Conservation (phyloP, 2,113 vertebrate genomes). For the Euleptes europaea region DNA sequence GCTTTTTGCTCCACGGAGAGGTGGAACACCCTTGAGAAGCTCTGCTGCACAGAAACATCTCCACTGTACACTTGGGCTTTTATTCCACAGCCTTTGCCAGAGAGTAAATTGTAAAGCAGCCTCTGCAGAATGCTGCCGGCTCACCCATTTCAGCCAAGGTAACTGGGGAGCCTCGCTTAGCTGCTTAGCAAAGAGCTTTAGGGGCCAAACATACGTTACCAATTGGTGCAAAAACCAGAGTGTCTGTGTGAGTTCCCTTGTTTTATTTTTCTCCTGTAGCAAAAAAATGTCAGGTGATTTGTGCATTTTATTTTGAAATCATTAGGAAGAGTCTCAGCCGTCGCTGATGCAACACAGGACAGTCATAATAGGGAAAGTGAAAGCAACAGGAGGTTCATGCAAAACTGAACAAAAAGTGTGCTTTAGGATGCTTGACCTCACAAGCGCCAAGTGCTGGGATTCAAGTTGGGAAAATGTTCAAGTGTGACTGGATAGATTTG, state of each 20-base stretch:
- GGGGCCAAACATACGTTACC: background rate
- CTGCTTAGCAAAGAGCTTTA: background rate
- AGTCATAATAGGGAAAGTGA: background rate
- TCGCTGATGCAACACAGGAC: background rate
- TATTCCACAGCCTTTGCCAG: too few species aligned
- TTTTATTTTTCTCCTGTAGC: background rate
- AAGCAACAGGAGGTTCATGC: too few species aligned
- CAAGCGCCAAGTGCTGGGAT: background rate
- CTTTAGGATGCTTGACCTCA: background rate
- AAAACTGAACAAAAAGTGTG: background rate
- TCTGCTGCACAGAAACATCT: background rate
- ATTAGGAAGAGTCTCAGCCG: background rate
- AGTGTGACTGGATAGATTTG: background rate
- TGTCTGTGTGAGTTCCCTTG: background rate
- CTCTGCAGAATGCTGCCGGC: background rate
- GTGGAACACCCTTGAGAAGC: background rate
- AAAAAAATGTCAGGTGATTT: background rate
- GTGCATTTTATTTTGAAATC: background rate
- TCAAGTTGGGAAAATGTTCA: background rate
- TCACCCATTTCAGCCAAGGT: background rate
- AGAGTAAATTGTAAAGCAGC: background rate
- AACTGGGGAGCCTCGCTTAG: background rate
- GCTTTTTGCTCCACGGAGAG: background rate
- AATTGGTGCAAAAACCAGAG: background rate
- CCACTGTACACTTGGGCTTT: too few species aligned